Conservation (phyloP, 2,113 vertebrate species). For the Scatophagus argus region DNA sequence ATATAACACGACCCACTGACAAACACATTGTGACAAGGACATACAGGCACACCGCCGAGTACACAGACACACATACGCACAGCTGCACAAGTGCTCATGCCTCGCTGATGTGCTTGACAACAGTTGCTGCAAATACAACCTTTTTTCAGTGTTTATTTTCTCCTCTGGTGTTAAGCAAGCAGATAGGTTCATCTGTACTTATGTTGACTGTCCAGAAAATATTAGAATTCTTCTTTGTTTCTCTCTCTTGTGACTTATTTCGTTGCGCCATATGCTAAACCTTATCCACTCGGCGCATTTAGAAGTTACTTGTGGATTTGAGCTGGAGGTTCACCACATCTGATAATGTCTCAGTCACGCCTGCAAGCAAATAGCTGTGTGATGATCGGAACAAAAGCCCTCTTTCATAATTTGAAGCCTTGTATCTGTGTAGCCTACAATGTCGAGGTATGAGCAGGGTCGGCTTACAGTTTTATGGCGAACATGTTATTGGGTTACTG, state of each 20-base stretch:
- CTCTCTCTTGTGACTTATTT: neutral
- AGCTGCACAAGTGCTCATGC: constrained; percentile 7
- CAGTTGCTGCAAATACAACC: constrained; percentile 37
- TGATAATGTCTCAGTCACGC: neutral
- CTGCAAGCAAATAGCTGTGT: neutral
- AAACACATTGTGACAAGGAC: constrained; percentile 78
- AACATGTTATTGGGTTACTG: neutral
- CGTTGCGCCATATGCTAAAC: neutral
- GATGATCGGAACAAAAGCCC: neutral
- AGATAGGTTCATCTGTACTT: constrained; percentile 24
- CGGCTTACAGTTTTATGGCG: neutral
- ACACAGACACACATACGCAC: constrained; percentile 6
- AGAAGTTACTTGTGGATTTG: neutral
- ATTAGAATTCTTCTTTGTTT: neutral
- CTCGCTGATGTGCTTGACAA: constrained; percentile 28
- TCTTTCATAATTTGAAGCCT: constrained; percentile 3
- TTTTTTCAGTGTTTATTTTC: constrained; percentile 44
- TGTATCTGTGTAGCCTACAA: neutral
- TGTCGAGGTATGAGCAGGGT: neutral
- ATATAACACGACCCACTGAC: constrained; percentile 63
- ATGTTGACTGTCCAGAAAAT: neutral
- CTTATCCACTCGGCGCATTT: neutral
- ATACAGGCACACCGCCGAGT: constrained; percentile 46
- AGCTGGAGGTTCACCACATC: neutral
- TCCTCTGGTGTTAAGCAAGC: constrained; percentile 10